Conservation (phyloP, 2,797 vertebrate genomes). For the Australoheros facetus region DNA sequence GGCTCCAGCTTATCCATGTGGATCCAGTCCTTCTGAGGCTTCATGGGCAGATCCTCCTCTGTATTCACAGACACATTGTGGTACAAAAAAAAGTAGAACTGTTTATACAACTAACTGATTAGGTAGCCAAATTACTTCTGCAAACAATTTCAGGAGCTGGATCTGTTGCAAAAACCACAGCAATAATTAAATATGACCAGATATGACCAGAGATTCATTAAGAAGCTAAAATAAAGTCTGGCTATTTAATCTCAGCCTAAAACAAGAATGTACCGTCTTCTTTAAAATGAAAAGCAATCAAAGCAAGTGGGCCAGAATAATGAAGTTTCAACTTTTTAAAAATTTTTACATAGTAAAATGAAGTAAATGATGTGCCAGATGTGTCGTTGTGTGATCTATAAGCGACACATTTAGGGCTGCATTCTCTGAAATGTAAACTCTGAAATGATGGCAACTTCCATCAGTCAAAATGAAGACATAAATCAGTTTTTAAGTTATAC, state of each 20-base stretch:
- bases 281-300: neutral
- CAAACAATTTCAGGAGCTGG: neutral
- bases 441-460: constrained; percentile 19
- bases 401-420: constrained; percentile 14
- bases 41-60: constrained; percentile 86
- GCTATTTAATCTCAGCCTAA: neutral
- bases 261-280: neutral
- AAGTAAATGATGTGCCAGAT: constrained; percentile 3
- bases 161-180: neutral
- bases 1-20: constrained; percentile 95
- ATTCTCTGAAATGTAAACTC: constrained; percentile 58
- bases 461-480: neutral
- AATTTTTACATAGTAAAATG: neutral
- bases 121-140: neutral
- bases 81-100: neutral
- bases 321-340: neutral
- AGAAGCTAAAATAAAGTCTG: neutral
- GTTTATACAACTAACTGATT: no score
- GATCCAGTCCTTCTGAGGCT: constrained; percentile 89
- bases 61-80: constrained; percentile 10
- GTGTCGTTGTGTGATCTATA: constrained; percentile 17
- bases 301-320: neutral
- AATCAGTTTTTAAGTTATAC: neutral
- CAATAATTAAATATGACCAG: neutral
- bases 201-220: no score